Conservation (phyloP, 2,888 invertebrate species). For the Sinodicranocentrus sp. region DNA sequence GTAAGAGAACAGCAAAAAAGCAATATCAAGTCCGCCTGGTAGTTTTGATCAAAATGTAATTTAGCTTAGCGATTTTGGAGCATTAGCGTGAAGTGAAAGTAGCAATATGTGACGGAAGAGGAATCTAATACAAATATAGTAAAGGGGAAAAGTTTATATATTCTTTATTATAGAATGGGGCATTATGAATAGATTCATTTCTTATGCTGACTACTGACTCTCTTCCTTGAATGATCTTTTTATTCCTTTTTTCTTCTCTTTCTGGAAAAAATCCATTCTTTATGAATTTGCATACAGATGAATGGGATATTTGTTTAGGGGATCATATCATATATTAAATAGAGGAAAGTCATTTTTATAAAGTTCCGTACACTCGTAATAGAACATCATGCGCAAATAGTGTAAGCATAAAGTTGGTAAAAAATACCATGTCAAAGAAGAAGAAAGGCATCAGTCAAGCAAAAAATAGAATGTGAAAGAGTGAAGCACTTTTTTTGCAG, state of each 20-base stretch:
- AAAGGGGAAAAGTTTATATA: no score
- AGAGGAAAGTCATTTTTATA: neutral
- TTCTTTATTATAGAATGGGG: no score
- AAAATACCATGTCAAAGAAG: neutral
- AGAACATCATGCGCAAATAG: neutral
- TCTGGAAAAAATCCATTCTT: neutral
- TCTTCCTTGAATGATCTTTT: constrained; percentile 6
- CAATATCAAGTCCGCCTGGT: neutral
- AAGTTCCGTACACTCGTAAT: neutral
- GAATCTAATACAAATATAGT: no score
- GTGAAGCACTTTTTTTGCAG: no score
- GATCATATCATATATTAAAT: neutral
- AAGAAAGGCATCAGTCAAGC: no score
- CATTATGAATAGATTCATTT: no score
- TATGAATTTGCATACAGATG: constrained; percentile 17
- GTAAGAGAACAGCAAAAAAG: no score
- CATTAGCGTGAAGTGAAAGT: constrained; percentile 9
- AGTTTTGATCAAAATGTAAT: constrained; percentile 39
- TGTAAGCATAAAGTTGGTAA: neutral
- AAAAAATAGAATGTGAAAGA: no score
- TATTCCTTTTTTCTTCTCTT: neutral
- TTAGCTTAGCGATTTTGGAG: constrained; percentile 23
- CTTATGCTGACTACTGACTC: neutral
- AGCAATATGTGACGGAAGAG: no score
- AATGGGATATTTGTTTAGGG: constrained; percentile 5